These are phyloP conservation scores for Anarrhichthys ocellatus DNA, from an alignment of 2,113 vertebrate species.

Conservation along the genomic window DNA sequence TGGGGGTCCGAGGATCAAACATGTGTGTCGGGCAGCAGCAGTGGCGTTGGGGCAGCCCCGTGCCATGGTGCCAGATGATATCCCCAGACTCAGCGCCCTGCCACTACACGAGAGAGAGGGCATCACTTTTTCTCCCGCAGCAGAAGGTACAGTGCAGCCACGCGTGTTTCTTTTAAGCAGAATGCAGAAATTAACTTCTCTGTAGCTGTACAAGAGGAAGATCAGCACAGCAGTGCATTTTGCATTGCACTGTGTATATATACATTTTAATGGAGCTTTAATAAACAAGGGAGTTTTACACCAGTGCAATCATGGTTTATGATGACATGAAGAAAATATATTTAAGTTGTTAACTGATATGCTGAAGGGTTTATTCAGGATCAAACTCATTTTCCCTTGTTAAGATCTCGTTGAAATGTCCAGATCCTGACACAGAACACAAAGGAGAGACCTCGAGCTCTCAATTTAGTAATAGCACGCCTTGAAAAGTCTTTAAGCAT, in stretches of 20 bases:
- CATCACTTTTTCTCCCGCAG: slow-evolving; percentile 79
- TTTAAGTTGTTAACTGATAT: neutral
- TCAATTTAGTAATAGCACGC: neutral
- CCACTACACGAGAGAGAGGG: slow-evolving; percentile 90
- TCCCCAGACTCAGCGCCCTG: slow-evolving; percentile 91
- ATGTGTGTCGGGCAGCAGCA: slow-evolving; percentile 91
- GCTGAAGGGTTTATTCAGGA: neutral
- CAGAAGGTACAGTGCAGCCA: slow-evolving; percentile 82
- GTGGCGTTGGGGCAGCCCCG: slow-evolving; percentile 93
- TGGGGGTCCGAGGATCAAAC: slow-evolving; percentile 92
- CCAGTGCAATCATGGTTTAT: neutral
- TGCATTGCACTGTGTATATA: neutral
- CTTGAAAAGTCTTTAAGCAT: neutral
- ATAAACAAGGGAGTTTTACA: neutral
- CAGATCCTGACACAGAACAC: neutral
- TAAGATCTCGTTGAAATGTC: neutral
- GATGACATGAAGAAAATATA: neutral
- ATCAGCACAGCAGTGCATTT: neutral
- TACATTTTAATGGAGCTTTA: neutral
- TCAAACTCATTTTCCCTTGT: neutral
- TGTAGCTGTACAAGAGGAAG: neutral
- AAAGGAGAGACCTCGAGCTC: neutral
- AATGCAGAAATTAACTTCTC: neutral
- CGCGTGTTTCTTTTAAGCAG: slow-evolving; percentile 1
- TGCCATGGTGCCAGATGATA: slow-evolving; percentile 92